These are phyloP conservation scores for Heliconius ethilla DNA, from an alignment of 2,888 invertebrate genomes.

Conservation along the genomic window DNA sequence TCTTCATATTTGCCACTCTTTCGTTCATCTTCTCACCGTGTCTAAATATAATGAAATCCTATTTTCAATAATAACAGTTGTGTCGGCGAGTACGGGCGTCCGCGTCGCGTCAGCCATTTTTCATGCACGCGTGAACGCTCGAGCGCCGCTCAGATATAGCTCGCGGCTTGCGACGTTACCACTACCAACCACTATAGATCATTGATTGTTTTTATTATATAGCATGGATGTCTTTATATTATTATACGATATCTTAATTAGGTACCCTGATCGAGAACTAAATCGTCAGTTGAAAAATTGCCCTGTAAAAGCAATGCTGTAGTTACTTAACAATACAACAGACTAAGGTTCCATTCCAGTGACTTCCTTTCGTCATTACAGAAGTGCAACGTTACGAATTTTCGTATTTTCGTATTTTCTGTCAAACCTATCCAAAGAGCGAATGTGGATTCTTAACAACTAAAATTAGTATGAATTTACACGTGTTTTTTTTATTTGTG, in stretches of 20 bases:
- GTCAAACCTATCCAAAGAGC: neutral
- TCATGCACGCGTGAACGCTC: conserved; percentile 78
- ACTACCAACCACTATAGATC: conserved; percentile 66
- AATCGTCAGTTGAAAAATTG: too few relatives aligned
- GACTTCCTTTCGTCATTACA: too few relatives aligned
- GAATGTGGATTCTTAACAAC: neutral
- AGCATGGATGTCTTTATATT: neutral
- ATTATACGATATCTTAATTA: neutral
- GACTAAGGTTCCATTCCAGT: neutral
- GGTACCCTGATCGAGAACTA: neutral
- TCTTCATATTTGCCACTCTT: too few relatives aligned
- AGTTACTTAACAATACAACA: neutral
- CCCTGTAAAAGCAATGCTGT: neutral
- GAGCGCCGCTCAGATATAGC: conserved; percentile 66
- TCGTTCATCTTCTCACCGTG: too few relatives aligned
- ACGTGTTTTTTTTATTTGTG: neutral
- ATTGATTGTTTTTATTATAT: conserved; percentile 71
- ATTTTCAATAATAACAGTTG: neutral
- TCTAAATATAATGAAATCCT: neutral
- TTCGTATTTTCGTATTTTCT: neutral
- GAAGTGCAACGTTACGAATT: too few relatives aligned
- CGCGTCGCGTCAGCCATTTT: conserved; percentile 63
- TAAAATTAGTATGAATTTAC: neutral
- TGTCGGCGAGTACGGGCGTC: conserved; percentile 47
- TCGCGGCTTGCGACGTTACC: conserved; percentile 37